Evolutionary conservation across 2,888 invertebrate genomes (phyloP).

Genomic region (Papilio gigon): DNA sequence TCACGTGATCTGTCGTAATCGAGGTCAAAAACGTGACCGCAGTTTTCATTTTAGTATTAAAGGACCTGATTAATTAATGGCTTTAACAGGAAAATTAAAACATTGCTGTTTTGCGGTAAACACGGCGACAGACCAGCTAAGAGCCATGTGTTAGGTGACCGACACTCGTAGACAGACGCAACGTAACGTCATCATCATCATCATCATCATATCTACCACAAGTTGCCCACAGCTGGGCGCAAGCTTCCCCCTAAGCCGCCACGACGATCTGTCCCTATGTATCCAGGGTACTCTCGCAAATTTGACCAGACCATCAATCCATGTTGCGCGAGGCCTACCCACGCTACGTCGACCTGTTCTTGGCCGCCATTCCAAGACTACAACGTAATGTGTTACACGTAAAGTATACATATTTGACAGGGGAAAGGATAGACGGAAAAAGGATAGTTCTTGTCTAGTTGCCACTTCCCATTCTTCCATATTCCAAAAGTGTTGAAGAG

Average conservation of each 20-base stretch:
- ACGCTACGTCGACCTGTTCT: too few species aligned
- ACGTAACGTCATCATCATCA: too few species aligned
- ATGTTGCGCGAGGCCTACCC: too few species aligned
- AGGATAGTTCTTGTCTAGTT: too few species aligned
- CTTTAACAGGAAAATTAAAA: background rate
- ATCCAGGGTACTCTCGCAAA: too few species aligned
- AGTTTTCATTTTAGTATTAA: background rate
- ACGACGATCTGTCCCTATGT: too few species aligned
- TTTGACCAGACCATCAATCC: too few species aligned
- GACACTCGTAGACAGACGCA: background rate
- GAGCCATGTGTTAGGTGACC: background rate
- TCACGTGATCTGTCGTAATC: background rate
- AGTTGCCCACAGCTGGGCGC: too few species aligned
- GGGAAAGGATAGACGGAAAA: background rate
- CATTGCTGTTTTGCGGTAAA: background rate
- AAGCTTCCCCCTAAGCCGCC: too few species aligned
- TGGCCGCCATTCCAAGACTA: too few species aligned
- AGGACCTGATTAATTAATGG: background rate
- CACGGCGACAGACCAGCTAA: background rate
- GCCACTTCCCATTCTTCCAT: background rate
- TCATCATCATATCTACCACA: too few species aligned
- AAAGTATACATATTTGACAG: too few species aligned
- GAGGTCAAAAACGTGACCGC: slow-evolving; percentile 1
- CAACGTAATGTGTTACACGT: background rate
- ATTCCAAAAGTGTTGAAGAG: background rate